Conservation (phyloP, 2,888 invertebrate species). For the Caenorhabditis auriculariae region DNA sequence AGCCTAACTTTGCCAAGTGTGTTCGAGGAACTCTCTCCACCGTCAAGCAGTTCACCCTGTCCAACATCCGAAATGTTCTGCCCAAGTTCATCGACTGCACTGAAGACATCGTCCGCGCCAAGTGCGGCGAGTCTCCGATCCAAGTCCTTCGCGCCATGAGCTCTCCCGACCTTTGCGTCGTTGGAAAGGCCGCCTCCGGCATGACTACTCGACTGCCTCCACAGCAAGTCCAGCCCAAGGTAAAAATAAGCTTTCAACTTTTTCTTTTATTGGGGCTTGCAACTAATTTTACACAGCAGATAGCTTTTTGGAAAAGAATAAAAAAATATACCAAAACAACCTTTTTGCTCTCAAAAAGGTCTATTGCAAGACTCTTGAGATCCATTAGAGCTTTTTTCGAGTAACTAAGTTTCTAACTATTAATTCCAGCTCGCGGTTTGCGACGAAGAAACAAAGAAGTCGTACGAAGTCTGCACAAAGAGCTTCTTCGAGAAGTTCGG, state of each 20-base stretch:
- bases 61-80: constrained; percentile 46
- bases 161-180: constrained; percentile 45
- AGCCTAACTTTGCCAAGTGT: constrained; percentile 59
- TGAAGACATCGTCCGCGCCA: constrained; percentile 49
- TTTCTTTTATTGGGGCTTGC: too few relatives aligned
- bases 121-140: constrained; percentile 56
- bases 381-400: background rate
- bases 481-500: constrained; percentile 35
- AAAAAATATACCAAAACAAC: too few relatives aligned
- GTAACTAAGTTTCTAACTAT: background rate
- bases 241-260: too few relatives aligned
- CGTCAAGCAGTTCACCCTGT: constrained; percentile 54
- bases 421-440: constrained; percentile 13
- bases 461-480: constrained; percentile 23
- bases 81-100: constrained; percentile 59
- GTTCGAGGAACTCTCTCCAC: constrained; percentile 55
- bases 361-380: background rate
- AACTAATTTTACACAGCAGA: too few relatives aligned
- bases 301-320: too few relatives aligned
- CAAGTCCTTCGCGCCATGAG: constrained; percentile 48
- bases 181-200: too few relatives aligned
- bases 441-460: constrained; percentile 14
- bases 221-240: too few relatives aligned
- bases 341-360: too few relatives aligned
- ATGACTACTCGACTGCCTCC: too few relatives aligned